Conservation (phyloP, 2,113 vertebrate species). For the Brachirus orientalis region DNA sequence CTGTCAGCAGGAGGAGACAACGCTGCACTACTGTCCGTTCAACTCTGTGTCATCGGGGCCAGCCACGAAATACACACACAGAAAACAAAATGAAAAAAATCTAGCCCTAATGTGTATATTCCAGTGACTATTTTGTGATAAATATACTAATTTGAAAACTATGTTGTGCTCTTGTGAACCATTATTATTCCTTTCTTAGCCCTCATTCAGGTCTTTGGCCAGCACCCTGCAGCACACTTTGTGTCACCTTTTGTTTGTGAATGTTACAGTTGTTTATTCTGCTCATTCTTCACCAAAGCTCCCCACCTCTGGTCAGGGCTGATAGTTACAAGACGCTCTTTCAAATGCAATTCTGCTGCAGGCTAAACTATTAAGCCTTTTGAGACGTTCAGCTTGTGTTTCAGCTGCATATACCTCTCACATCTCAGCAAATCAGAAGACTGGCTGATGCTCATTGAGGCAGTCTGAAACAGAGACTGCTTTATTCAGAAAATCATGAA, state of each 20-base stretch:
- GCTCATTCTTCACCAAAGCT: slow-evolving; percentile 51
- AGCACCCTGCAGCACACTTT: not conserved
- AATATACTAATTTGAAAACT: slow-evolving; percentile 15
- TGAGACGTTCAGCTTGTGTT: slow-evolving; percentile 49
- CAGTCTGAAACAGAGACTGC: slow-evolving; percentile 18
- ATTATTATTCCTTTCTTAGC: slow-evolving; percentile 5
- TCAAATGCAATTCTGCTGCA: slow-evolving; percentile 64
- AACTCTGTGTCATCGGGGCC: slow-evolving; percentile 42
- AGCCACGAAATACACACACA: not conserved
- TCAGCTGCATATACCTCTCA: slow-evolving; percentile 30
- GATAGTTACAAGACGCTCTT: slow-evolving; percentile 66
- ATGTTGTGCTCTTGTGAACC: slow-evolving; percentile 16
- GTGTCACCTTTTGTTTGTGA: slow-evolving; percentile 24
- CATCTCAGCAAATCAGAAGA: slow-evolving; percentile 1
- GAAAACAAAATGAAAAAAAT: not conserved
- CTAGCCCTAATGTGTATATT: slow-evolving; percentile 2
- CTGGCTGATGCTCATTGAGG: slow-evolving; percentile 22
- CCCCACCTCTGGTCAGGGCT: slow-evolving; percentile 63
- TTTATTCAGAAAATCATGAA: slow-evolving; percentile 35
- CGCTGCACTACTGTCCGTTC: slow-evolving; percentile 62
- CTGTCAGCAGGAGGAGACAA: slow-evolving; percentile 58
- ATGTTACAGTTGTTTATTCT: slow-evolving; percentile 16
- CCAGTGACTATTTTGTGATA: slow-evolving; percentile 29
- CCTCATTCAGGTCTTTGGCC: slow-evolving; percentile 12
- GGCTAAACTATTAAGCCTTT: slow-evolving; percentile 50